These are phyloP conservation scores for Grus americana DNA, from an alignment of 2,113 vertebrate species.

Conservation along the genomic window DNA sequence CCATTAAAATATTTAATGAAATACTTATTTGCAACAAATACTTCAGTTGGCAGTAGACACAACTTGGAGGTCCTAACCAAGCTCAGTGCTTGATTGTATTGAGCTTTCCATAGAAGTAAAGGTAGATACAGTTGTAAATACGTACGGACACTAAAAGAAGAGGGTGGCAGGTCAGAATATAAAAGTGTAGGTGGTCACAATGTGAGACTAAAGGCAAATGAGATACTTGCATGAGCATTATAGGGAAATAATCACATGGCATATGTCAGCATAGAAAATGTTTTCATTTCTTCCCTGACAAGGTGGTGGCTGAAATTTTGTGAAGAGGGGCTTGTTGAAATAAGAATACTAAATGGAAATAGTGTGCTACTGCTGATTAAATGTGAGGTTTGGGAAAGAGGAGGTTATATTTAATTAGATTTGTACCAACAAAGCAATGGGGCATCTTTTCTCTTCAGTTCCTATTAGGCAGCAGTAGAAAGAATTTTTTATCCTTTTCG, in stretches of 20 bases:
- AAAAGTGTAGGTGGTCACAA: neutral
- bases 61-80: neutral
- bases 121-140: neutral
- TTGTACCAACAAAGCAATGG: neutral
- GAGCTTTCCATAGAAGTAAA: neutral
- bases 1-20: neutral
- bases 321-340: neutral
- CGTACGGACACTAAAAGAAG: neutral
- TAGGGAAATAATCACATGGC: neutral
- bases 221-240: neutral
- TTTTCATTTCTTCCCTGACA: neutral
- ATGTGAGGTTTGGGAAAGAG: neutral
- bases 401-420: neutral
- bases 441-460: neutral
- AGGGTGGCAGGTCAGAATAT: neutral
- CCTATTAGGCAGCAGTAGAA: neutral
- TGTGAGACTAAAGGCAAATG: neutral
- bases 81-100: neutral
- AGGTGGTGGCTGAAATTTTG: neutral
- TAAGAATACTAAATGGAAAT: neutral
- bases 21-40: neutral
- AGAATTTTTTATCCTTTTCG: neutral
- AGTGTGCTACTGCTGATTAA: neutral
- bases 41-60: neutral
- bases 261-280: neutral